A percentile compares a stretch with the other conserved stretches of the same genome.
phyloP scores from a whole-genome alignment of 2,888 invertebrate species.

The Sarcophaga carnaria region DNA sequence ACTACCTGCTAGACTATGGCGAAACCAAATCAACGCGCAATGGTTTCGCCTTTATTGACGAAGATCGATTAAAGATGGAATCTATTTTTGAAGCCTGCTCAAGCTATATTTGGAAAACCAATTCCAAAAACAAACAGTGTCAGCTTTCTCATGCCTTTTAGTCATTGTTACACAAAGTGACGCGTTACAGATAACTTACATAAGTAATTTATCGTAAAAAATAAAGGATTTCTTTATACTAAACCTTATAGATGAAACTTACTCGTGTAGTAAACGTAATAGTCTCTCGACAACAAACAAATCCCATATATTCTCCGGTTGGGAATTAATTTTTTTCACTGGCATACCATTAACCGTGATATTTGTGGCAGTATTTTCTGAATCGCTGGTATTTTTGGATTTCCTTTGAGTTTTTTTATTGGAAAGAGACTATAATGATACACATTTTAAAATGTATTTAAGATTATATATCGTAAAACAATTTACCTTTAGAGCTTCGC shows the following conservation, averaged over 20 bases:
- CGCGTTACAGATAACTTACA: too few species aligned
- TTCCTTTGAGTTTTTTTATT: constrained; percentile 74
- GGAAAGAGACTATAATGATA: constrained; percentile 37
- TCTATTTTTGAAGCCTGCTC: too few species aligned
- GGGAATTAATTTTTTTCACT: constrained; percentile 75
- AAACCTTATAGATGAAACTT: constrained; percentile 43
- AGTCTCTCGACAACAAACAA: constrained; percentile 76
- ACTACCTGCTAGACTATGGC: too few species aligned
- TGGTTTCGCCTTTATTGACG: too few species aligned
- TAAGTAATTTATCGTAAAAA: too few species aligned
- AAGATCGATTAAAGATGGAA: too few species aligned
- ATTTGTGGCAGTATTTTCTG: constrained; percentile 71
- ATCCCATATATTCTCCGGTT: constrained; percentile 80
- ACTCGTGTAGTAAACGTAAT: constrained; percentile 78
- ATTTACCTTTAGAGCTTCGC: constrained; percentile 74
- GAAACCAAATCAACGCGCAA: too few species aligned
- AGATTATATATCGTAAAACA: not conserved
- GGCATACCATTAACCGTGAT: constrained; percentile 76
- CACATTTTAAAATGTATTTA: not conserved
- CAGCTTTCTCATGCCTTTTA: too few species aligned
- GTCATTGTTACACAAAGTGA: too few species aligned
- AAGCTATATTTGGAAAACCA: too few species aligned
- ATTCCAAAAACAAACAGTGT: too few species aligned
- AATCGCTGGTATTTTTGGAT: constrained; percentile 68
- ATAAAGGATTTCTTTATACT: too few species aligned